Evolutionary conservation across 1,140 invertebrate genomes (phyloP).

Genomic region (Samia ricini): DNA sequence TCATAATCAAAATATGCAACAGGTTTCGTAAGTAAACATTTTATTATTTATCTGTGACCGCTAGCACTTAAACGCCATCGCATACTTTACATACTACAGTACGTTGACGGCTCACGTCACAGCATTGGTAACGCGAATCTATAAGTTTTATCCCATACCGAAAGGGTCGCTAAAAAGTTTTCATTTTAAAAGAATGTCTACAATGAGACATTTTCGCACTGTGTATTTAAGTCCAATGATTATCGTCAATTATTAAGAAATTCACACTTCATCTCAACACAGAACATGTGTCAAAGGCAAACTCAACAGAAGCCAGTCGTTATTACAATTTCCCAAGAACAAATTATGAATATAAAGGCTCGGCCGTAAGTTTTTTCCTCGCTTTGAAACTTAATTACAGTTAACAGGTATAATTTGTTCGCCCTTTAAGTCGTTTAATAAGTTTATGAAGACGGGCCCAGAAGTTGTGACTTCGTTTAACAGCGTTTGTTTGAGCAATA

Average conservation of each 20-base stretch:
- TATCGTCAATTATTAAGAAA: not conserved
- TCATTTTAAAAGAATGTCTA: too few species aligned
- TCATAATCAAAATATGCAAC: too few species aligned
- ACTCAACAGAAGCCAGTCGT: conserved; percentile 1
- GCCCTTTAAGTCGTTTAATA: conserved; percentile 35
- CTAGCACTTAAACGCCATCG: too few species aligned
- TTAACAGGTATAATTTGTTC: conserved; percentile 43
- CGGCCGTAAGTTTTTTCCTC: conserved; percentile 5
- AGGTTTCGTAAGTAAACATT: too few species aligned
- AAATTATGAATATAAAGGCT: conserved; percentile 16
- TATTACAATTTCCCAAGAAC: conserved; percentile 16
- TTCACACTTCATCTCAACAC: not conserved
- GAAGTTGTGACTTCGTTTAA: conserved; percentile 13
- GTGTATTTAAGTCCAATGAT: too few species aligned
- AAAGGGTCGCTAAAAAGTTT: too few species aligned
- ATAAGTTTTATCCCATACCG: too few species aligned
- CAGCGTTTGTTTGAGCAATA: not conserved
- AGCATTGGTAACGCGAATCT: too few species aligned
- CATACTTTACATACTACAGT: too few species aligned
- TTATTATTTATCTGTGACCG: too few species aligned
- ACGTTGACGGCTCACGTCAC: too few species aligned
- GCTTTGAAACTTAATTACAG: conserved; percentile 35
- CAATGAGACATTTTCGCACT: too few species aligned
- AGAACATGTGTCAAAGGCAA: conserved; percentile 4
- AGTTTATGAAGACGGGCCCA: conserved; percentile 28